Evolutionary conservation across 2,113 vertebrate species (phyloP), one percentile per base, ranked within the genome.

Genomic region (Cichladusa arquata): DNA sequence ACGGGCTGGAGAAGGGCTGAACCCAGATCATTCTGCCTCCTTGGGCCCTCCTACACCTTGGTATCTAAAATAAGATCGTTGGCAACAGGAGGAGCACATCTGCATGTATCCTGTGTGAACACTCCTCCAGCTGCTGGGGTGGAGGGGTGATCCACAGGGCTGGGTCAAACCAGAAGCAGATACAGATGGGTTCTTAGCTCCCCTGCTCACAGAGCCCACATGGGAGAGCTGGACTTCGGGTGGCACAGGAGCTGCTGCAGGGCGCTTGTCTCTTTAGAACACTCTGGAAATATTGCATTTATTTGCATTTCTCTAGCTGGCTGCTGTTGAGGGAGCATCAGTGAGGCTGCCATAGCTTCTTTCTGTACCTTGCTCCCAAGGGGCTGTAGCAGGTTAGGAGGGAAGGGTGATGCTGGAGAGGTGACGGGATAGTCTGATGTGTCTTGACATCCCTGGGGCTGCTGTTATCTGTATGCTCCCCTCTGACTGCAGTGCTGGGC

Each of bases 381-480:
- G 18, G 19, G 12, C 79, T 85, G 12, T 36, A 62, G 33, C 38
- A 64, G 29, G 9, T n/a, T 19, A 45, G 54, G 31, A 54, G 19
- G 9, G 34, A 64, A 64, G 14, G 9, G 20, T 33, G 14, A 18
- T 65, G 36, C 50, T 81, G 44, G 69, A 45, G 51, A 62, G 19
- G 6, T 0, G 1, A 4, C 42, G 34, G 20, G 6, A 10, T 74
- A 17, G 16, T 23, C 22, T 7, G 1, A 45, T 66, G 71, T 80
- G 22, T 74, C 36, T 93, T 90, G 64, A 48, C 2, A 5, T 34
- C 64, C 15, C 25, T 53, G 1, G 48, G 38, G 18, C 28, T 50
- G 14, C 12, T 66, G 42, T 20, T 91, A 20, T 87, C 90, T 44
- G 20, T 66, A 1, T 33, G 29, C 40, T 86, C 34, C 50, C 33